Evolutionary conservation across 1,140 invertebrate genomes (phyloP).

Genomic region (Lamellibrachia luymesi): DNA sequence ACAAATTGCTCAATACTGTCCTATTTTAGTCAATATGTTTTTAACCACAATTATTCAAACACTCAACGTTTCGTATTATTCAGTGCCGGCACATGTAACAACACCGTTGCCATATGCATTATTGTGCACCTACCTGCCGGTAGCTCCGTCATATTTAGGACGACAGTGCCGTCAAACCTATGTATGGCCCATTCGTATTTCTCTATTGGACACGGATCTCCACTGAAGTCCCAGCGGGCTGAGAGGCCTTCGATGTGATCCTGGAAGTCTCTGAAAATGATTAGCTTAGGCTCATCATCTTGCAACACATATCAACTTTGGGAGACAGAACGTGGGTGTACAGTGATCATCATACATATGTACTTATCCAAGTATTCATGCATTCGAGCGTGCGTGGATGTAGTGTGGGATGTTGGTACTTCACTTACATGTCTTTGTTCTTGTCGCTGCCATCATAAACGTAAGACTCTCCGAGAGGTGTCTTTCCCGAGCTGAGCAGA

Average conservation of each 20-base stretch:
- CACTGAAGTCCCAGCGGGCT: conserved; percentile 37
- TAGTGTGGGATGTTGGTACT: not conserved
- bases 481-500: conserved; percentile 25
- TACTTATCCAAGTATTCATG: no score
- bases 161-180: conserved; percentile 33
- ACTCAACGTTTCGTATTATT: no score
- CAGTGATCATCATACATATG: no score
- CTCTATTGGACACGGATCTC: conserved; percentile 35
- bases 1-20: no score
- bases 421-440: not conserved
- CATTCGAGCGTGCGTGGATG: no score
- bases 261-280: conserved; percentile 33
- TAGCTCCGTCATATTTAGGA: conserved; percentile 27
- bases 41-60: no score
- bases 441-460: conserved; percentile 5
- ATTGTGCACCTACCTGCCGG: conserved; percentile 28
- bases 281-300: not conserved
- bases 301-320: no score
- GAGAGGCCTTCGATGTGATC: conserved; percentile 25
- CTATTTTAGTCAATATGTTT: no score
- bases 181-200: conserved; percentile 32
- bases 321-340: no score
- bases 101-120: not conserved
- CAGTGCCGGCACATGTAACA: not conserved
- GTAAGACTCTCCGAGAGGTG: conserved; percentile 26